A percentile compares a stretch with the other conserved stretches of the same genome.
phyloP scores from a whole-genome alignment of 2,888 invertebrate species.

The Epinotia demarniana region DNA sequence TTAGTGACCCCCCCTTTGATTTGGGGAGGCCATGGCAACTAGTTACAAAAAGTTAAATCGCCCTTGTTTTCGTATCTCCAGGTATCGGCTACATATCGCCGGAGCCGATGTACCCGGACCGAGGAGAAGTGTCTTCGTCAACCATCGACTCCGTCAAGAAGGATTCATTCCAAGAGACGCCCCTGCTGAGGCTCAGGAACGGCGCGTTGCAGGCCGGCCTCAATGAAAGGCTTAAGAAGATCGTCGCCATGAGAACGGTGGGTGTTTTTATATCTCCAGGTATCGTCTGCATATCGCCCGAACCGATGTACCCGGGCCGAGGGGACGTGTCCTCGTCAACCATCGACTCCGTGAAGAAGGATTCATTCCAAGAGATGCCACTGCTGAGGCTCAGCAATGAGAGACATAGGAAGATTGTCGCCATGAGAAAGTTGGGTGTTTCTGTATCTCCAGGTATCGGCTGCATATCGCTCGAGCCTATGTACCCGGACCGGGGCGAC shows the following conservation, averaged over 20 bases:
- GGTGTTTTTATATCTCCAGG: conserved; percentile 30
- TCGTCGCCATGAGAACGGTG: conserved; percentile 80
- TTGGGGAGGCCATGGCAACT: neutral
- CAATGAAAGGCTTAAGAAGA: conserved; percentile 83
- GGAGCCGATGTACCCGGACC: conserved; percentile 86
- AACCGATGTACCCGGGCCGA: conserved; percentile 85
- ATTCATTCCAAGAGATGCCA: conserved; percentile 57
- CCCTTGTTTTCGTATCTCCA: conserved; percentile 49
- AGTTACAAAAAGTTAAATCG: too few relatives aligned
- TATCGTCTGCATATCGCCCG: conserved; percentile 86
- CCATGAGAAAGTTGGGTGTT: conserved; percentile 73
- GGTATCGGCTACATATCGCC: conserved; percentile 86
- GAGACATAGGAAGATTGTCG: conserved; percentile 82
- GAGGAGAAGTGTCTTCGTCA: conserved; percentile 77
- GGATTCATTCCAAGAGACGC: conserved; percentile 61
- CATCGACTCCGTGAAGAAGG: conserved; percentile 55
- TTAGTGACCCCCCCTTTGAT: neutral
- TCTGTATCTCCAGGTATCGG: conserved; percentile 66
- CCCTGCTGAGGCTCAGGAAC: conserved; percentile 86
- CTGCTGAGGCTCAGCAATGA: too few relatives aligned
- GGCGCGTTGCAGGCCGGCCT: conserved; percentile 88
- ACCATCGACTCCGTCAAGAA: conserved; percentile 54
- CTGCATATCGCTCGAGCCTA: conserved; percentile 88
- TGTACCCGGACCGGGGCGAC: conserved; percentile 83
- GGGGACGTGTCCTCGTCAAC: conserved; percentile 75